These are phyloP conservation scores for Nothura maculosa DNA, from an alignment of 2,797 vertebrate species.

Conservation along the genomic window DNA sequence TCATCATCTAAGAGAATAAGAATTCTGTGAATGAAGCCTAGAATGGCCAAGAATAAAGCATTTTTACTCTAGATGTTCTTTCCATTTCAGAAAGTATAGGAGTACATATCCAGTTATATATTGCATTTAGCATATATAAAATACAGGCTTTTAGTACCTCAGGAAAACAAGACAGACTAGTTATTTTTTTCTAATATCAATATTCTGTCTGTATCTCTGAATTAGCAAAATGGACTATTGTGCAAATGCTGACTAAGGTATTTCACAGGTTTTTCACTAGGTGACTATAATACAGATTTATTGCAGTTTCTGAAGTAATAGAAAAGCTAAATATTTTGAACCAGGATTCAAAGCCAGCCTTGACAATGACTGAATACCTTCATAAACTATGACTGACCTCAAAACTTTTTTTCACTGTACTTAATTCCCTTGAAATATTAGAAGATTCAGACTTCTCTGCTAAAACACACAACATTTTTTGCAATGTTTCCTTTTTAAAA, in stretches of 20 bases:
- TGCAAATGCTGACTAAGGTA: constrained; percentile 52
- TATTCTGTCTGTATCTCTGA: constrained; percentile 3
- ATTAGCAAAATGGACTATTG: constrained; percentile 42
- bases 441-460: not conserved
- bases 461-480: not conserved
- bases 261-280: constrained; percentile 48
- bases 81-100: not conserved
- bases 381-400: constrained; percentile 20
- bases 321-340: constrained; percentile 70
- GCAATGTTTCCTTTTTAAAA: not conserved
- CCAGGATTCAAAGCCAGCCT: constrained; percentile 28
- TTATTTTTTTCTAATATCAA: constrained; percentile 13
- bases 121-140: not conserved
- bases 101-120: not conserved
- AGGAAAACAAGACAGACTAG: not conserved
- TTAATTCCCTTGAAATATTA: constrained; percentile 14
- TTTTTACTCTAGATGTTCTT: not conserved
- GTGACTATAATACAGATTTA: constrained; percentile 60
- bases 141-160: not conserved
- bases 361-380: constrained; percentile 64
- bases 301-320: constrained; percentile 47
- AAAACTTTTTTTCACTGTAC: not conserved
- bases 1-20: not conserved
- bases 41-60: not conserved
- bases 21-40: not conserved